Percentiles rank a stretch among this genome's conserved stretches.
Evolutionary conservation across 2,888 invertebrate species (phyloP).

Genomic region (Tanytarsus gracilentus): DNA sequence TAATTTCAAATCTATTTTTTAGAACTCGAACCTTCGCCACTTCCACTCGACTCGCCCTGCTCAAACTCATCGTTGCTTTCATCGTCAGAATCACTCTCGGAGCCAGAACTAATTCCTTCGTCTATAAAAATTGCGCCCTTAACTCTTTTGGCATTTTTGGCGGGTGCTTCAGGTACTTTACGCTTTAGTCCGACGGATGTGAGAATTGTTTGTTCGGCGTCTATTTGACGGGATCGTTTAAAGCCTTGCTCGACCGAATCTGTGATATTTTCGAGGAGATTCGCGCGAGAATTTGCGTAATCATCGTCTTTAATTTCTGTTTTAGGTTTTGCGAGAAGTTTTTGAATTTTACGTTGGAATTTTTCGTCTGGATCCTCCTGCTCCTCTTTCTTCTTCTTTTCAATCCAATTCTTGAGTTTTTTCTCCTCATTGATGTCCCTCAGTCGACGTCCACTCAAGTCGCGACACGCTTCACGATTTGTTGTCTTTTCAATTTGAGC

Average conservation of each 20-base stretch:
- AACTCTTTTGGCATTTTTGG: constrained; percentile 33
- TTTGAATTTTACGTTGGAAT: constrained; percentile 63
- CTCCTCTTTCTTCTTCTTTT: constrained; percentile 74
- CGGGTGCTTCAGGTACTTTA: constrained; percentile 37
- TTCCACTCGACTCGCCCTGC: background rate
- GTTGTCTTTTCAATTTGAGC: constrained; percentile 98
- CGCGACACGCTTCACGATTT: constrained; percentile 91
- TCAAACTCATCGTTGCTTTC: constrained; percentile 2
- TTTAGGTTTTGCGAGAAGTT: constrained; percentile 66
- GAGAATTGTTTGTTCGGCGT: constrained; percentile 33
- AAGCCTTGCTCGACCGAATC: constrained; percentile 79
- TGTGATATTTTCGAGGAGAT: constrained; percentile 68
- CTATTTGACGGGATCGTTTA: constrained; percentile 47
- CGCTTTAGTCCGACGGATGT: constrained; percentile 42
- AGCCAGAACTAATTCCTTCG: constrained; percentile 3
- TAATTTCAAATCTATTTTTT: no score
- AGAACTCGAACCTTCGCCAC: background rate
- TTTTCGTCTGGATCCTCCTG: constrained; percentile 67
- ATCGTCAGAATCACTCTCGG: background rate
- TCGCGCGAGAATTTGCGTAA: constrained; percentile 68
- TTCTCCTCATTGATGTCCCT: constrained; percentile 97
- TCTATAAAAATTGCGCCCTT: constrained; percentile 10
- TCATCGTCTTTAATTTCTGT: constrained; percentile 76
- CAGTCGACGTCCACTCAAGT: constrained; percentile 88
- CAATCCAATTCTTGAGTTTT: constrained; percentile 81